Percentiles rank a stretch among this genome's conserved stretches.
phyloP scores from a whole-genome alignment of 2,888 invertebrate species.

The Sphaeridia pumilis region DNA sequence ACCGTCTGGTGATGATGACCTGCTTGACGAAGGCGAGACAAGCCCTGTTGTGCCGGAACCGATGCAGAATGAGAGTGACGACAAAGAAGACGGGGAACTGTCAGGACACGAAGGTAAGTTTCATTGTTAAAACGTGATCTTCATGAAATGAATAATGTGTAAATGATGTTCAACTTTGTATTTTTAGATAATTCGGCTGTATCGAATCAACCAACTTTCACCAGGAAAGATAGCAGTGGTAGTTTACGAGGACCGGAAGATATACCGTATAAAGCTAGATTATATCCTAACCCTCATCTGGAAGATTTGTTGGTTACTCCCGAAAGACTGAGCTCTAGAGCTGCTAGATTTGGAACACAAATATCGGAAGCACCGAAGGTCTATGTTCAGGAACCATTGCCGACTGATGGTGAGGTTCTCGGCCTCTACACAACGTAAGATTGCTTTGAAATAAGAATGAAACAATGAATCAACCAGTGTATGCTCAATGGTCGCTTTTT shows the following conservation, averaged over 20 bases:
- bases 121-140: too few relatives aligned
- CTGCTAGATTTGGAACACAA: slow-evolving; percentile 26
- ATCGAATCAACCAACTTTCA: too few relatives aligned
- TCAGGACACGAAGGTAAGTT: slow-evolving; percentile 1
- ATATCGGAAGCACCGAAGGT: neutral
- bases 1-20: slow-evolving; percentile 7
- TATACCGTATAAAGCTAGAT: slow-evolving; percentile 13
- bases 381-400: slow-evolving; percentile 2
- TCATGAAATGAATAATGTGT: too few relatives aligned
- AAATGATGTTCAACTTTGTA: too few relatives aligned
- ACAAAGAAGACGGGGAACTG: slow-evolving; percentile 16
- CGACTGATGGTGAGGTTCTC: slow-evolving; percentile 4
- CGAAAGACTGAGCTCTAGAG: slow-evolving; percentile 25
- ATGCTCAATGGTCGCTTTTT: too few relatives aligned
- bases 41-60: slow-evolving; percentile 9
- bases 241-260: neutral
- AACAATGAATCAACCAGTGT: slow-evolving; percentile 36
- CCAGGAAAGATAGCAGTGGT: neutral
- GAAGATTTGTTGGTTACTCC: slow-evolving; percentile 14
- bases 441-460: slow-evolving; percentile 48
- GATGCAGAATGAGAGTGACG: slow-evolving; percentile 2
- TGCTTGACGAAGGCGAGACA: too few relatives aligned
- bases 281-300: slow-evolving; percentile 27
- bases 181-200: neutral
- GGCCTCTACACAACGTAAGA: slow-evolving; percentile 5